Evolutionary conservation across 2,888 invertebrate species (phyloP).

Genomic region (Orthonychiurus folsomi): DNA sequence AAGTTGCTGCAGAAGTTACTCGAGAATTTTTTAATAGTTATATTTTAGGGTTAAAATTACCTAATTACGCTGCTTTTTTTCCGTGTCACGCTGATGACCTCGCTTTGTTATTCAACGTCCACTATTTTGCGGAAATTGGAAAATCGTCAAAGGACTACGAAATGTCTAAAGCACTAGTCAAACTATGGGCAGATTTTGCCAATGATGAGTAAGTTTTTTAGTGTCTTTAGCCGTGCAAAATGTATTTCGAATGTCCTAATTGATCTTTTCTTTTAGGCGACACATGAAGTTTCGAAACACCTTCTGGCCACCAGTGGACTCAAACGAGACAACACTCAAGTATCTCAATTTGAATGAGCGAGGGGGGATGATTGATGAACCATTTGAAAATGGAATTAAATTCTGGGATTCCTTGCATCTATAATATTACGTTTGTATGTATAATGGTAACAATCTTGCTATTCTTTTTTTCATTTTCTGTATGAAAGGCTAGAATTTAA

Average conservation of each 20-base stretch:
- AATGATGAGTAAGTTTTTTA: constrained; percentile 27
- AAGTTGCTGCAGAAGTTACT: constrained; percentile 19
- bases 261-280: constrained; percentile 13
- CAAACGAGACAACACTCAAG: constrained; percentile 28
- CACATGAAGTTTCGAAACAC: constrained; percentile 29
- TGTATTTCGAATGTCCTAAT: constrained; percentile 6
- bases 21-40: constrained; percentile 17
- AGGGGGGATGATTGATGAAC: constrained; percentile 34
- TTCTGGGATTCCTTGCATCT: constrained; percentile 34
- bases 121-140: constrained; percentile 33
- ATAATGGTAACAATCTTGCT: background rate
- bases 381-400: constrained; percentile 29
- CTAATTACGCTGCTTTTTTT: constrained; percentile 10
- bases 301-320: constrained; percentile 29
- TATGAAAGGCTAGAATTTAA: too few relatives aligned
- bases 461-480: background rate
- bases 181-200: constrained; percentile 31
- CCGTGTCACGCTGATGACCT: constrained; percentile 26
- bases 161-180: constrained; percentile 31
- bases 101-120: constrained; percentile 31
- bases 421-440: constrained; percentile 2
- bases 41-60: background rate
- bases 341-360: constrained; percentile 35
- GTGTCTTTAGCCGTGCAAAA: background rate
- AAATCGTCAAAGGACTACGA: constrained; percentile 31